Evolutionary conservation across 1,140 invertebrate genomes (phyloP), one percentile per base, ranked within the genome.

Genomic region (Pseudachorutes palmiensis): DNA sequence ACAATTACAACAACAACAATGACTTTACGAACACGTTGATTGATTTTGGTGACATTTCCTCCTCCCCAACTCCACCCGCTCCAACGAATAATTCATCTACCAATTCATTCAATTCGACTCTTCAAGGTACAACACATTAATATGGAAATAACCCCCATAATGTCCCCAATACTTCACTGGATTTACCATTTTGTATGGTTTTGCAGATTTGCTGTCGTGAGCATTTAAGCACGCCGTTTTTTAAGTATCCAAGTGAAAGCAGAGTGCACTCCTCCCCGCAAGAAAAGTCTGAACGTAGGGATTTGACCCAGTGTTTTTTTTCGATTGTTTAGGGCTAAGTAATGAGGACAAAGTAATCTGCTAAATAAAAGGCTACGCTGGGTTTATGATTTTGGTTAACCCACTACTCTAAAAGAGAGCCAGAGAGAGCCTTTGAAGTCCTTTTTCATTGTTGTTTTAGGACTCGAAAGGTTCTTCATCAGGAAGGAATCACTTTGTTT

Each of bases 1-100:
- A 63, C 26, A 63, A 22, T 32, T 63, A 63, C 61, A 63, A 63
- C 33, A 60, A 60, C 24, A 60, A 60, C 30, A 63, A 63, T 28
- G 41, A 63, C 29, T 48, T 45, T n/a, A 45, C 41, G 2, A 32
- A 63, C 19, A 63, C 61, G 3, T 29, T 63, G 12, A 63, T 63
- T 12, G 61, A 63, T 29, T 63, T 63, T 63, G 61, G 61, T 63
- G 61, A 63, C 31, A 63, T 48, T 14, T 31, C 33, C 16, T 12
- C 26, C 5, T 31, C 30, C 19, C 14, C 61, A 3, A 5, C 61
- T 2, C 26, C 30, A 2, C 3, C 61, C 24, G 2, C 33, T 16
- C 61, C 36, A 26, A 22, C 36, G 12, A 63, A 41, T 48, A 36
- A 12, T 48, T 9, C 30, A 3, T 24, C 26, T 26, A 41, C 2